A percentile compares a stretch with the other conserved stretches of the same genome.
These are phyloP conservation scores for Papilio xuthus DNA, from an alignment of 1,140 invertebrate species.

Conservation along the genomic window DNA sequence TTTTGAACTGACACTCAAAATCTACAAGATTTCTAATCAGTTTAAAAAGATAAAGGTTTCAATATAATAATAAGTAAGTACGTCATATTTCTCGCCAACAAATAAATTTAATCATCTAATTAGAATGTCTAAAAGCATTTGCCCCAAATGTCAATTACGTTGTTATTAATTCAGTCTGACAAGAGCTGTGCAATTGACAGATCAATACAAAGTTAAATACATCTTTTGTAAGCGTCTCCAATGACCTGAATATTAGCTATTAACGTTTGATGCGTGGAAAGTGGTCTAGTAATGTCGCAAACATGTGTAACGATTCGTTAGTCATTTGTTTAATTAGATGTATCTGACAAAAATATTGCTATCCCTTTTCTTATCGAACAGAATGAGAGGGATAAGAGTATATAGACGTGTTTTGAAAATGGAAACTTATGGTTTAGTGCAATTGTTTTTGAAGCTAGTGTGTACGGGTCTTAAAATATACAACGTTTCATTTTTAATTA, in stretches of 20 bases:
- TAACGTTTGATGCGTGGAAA: constrained; percentile 4
- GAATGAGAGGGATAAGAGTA: too few relatives aligned
- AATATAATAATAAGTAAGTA: not conserved
- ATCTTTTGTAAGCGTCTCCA: constrained; percentile 15
- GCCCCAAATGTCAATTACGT: constrained; percentile 5
- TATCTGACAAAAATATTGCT: not conserved
- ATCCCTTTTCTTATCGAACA: too few relatives aligned
- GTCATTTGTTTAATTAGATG: not conserved
- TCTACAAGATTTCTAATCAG: too few relatives aligned
- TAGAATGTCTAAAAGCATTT: not conserved
- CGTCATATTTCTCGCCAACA: not conserved
- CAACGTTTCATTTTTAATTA: too few relatives aligned
- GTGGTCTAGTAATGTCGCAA: not conserved
- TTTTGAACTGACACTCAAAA: too few relatives aligned
- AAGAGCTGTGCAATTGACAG: not conserved
- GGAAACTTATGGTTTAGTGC: too few relatives aligned
- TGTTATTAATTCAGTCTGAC: not conserved
- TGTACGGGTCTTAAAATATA: too few relatives aligned
- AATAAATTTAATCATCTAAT: not conserved
- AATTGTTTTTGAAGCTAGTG: too few relatives aligned
- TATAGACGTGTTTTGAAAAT: too few relatives aligned
- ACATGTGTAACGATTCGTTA: not conserved
- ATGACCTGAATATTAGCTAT: constrained; percentile 4
- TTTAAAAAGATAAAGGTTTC: too few relatives aligned
- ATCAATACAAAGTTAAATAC: constrained; percentile 1